Conservation (phyloP, 2,888 invertebrate species). For the Muschampia plurimacula region DNA sequence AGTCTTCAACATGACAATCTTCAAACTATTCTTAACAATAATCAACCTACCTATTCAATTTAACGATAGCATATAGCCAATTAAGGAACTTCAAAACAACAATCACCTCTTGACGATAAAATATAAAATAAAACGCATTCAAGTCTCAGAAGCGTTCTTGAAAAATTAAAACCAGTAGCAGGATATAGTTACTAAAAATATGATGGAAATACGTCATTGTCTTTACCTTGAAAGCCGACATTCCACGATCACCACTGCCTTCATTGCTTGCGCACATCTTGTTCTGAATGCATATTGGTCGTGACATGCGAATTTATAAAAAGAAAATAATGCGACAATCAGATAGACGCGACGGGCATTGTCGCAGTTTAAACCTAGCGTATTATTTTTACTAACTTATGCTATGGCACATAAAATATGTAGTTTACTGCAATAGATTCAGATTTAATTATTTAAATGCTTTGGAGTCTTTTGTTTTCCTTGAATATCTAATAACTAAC, state of each 20-base stretch:
- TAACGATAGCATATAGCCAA: background rate
- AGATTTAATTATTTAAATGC: too few species aligned
- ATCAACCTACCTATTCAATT: too few species aligned
- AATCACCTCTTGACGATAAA: background rate
- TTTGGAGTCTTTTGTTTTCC: too few species aligned
- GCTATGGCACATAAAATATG: too few species aligned
- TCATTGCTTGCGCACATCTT: slow-evolving; percentile 11
- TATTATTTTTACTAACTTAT: too few species aligned
- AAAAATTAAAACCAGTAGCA: slow-evolving; percentile 30
- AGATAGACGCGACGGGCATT: background rate
- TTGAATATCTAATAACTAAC: too few species aligned
- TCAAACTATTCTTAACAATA: too few species aligned
- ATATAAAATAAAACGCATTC: slow-evolving; percentile 11
- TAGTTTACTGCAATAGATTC: too few species aligned
- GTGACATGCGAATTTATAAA: slow-evolving; percentile 25
- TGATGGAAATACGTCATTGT: slow-evolving; percentile 31
- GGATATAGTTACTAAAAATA: slow-evolving; percentile 34
- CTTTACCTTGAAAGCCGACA: slow-evolving; percentile 34
- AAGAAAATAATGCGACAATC: slow-evolving; percentile 17
- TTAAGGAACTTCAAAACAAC: background rate
- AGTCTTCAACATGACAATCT: too few species aligned
- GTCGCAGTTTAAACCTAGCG: background rate
- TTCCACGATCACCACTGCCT: slow-evolving; percentile 27
- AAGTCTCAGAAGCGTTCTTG: slow-evolving; percentile 16
- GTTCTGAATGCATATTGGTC: slow-evolving; percentile 33